Percentiles rank a stretch among this genome's conserved stretches.
Evolutionary conservation across 2,888 invertebrate species (phyloP).

Genomic region (Agrochola litura): DNA sequence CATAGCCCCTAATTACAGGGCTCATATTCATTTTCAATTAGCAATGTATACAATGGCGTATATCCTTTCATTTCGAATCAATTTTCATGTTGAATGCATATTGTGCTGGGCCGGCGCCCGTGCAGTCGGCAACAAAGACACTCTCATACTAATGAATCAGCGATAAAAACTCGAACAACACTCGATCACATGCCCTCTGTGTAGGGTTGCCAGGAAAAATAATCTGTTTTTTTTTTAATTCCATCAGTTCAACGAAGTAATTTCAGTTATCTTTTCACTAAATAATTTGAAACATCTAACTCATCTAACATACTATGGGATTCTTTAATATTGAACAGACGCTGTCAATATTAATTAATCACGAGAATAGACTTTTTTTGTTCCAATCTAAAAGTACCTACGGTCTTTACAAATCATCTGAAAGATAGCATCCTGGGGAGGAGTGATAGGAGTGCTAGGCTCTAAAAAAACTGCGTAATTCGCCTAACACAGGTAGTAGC

Average conservation of each 20-base stretch:
- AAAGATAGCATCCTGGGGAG: neutral
- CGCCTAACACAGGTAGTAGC: conserved; percentile 63
- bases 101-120: conserved; percentile 71
- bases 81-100: conserved; percentile 82
- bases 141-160: conserved; percentile 89
- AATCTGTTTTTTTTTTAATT: neutral
- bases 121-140: conserved; percentile 85
- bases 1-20: conserved; percentile 59
- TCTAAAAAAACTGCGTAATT: conserved; percentile 10
- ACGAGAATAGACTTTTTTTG: too few species aligned
- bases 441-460: neutral
- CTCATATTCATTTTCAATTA: conserved; percentile 70
- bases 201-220: conserved; percentile 76
- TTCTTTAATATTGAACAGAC: too few species aligned
- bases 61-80: conserved; percentile 83
- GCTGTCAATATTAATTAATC: too few species aligned
- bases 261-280: too few species aligned
- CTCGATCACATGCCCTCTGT: conserved; percentile 84
- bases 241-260: neutral
- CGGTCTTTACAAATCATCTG: neutral
- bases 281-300: too few species aligned
- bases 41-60: conserved; percentile 68
- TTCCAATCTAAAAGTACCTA: neutral
- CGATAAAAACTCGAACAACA: conserved; percentile 88
- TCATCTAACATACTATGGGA: too few species aligned